Percentiles rank a stretch among this genome's conserved stretches.
Conservation (phyloP, 2,888 invertebrate species). For the Ornithoptera alexandrae region DNA sequence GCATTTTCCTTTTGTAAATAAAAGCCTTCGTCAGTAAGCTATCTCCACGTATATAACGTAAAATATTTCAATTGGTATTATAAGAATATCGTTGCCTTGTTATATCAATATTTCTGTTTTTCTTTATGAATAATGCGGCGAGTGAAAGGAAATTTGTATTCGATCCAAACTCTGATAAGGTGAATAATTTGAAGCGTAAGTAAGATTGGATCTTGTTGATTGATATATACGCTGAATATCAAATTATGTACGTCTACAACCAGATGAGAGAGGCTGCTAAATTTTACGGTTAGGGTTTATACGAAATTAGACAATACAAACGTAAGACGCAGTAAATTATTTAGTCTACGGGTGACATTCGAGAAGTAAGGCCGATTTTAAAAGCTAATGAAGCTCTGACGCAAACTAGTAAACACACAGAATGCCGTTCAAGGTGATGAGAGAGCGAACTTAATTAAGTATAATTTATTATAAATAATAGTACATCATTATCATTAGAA, state of each 20-base stretch:
- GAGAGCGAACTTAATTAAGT: constrained; percentile 20
- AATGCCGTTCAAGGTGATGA: constrained; percentile 33
- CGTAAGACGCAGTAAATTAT: constrained; percentile 13
- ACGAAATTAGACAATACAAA: not conserved
- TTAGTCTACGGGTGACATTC: constrained; percentile 14
- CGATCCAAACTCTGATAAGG: not conserved
- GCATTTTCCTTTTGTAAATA: too few species aligned
- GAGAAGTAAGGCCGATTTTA: constrained; percentile 16
- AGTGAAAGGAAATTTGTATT: constrained; percentile 6
- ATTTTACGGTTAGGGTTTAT: not conserved
- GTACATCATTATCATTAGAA: too few species aligned
- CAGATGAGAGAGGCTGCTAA: not conserved
- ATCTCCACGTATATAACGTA: not conserved
- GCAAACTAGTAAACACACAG: constrained; percentile 18
- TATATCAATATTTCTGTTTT: not conserved
- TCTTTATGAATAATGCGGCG: not conserved
- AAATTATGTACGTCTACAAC: not conserved
- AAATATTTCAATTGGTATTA: not conserved
- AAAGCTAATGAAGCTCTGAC: constrained; percentile 23
- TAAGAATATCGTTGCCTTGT: not conserved
- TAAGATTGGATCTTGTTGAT: constrained; percentile 6
- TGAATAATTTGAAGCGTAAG: constrained; percentile 2
- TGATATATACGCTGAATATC: constrained; percentile 2
- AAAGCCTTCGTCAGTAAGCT: too few species aligned
- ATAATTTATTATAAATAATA: constrained; percentile 36